phyloP scores from a whole-genome alignment of 2,888 invertebrate species.

The Drosophila pseudotalamancana region DNA sequence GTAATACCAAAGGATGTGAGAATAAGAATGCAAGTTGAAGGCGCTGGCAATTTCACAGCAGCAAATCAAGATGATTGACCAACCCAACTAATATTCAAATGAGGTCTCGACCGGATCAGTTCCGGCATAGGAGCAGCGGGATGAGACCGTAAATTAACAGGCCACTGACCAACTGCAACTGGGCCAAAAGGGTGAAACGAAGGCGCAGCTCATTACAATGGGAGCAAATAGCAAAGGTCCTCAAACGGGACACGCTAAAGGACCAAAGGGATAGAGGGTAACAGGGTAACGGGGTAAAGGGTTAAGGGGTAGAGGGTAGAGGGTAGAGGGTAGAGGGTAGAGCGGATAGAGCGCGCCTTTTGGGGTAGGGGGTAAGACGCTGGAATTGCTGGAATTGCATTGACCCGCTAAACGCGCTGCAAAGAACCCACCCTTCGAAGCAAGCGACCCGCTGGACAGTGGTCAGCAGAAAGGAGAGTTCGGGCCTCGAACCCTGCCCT shows the following conservation, averaged over 20 bases:
- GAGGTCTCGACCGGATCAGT: conserved; percentile 75
- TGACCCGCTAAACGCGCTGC: conserved; percentile 41
- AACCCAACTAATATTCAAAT: conserved; percentile 80
- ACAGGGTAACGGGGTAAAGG: conserved; percentile 2
- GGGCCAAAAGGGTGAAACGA: conserved; percentile 41
- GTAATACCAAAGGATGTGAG: conserved; percentile 80
- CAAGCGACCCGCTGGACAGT: conserved; percentile 46
- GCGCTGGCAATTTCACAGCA: conserved; percentile 56
- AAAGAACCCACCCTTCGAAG: conserved; percentile 26
- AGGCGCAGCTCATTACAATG: conserved; percentile 62
- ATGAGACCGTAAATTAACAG: conserved; percentile 49
- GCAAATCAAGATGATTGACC: conserved; percentile 64
- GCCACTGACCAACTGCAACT: conserved; percentile 50
- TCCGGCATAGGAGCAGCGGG: conserved; percentile 25
- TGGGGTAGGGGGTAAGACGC: too few species aligned
- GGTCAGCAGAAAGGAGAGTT: conserved; percentile 34
- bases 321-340: neutral
- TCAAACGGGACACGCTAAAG: neutral
- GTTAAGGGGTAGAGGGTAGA: neutral
- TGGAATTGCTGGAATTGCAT: too few species aligned
- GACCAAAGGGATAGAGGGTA: neutral
- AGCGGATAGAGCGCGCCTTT: too few species aligned
- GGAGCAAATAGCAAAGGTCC: conserved; percentile 55
- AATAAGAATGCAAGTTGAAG: conserved; percentile 29
- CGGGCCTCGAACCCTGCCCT: conserved; percentile 3